phyloP scores from a whole-genome alignment of 2,797 vertebrate genomes.

The Cuniculus paca region DNA sequence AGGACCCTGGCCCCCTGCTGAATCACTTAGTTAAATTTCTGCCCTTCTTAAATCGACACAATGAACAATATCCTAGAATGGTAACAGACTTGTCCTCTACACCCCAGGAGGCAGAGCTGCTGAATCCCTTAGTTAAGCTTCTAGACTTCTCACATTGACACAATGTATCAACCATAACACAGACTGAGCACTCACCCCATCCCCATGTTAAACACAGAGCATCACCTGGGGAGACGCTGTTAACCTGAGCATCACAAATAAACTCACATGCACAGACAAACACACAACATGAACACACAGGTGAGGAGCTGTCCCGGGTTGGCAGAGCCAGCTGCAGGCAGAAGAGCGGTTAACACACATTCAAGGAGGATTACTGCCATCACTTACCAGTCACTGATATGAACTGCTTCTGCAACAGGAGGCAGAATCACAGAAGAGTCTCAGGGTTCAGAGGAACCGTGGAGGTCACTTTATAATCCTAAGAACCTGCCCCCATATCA shows the following conservation, averaged over 20 bases:
- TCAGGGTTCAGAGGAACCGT: not conserved
- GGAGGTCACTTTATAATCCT: not conserved
- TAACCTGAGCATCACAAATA: not conserved
- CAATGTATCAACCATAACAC: too few species aligned
- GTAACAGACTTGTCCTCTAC: too few species aligned
- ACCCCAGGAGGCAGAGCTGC: too few species aligned
- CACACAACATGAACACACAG: not conserved
- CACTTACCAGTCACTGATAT: not conserved
- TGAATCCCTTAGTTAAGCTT: too few species aligned
- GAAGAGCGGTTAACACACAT: not conserved
- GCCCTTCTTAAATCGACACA: too few species aligned
- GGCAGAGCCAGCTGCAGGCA: not conserved
- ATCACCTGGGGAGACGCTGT: not conserved
- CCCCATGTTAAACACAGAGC: not conserved
- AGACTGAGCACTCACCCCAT: too few species aligned
- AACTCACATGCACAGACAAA: not conserved
- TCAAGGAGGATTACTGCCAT: not conserved
- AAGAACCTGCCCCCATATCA: not conserved
- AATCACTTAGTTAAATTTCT: too few species aligned
- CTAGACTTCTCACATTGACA: too few species aligned
- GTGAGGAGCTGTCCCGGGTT: too few species aligned
- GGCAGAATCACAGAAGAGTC: not conserved
- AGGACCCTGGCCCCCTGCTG: too few species aligned
- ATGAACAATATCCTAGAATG: too few species aligned
- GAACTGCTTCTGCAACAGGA: not conserved